Conservation (phyloP, 2,888 invertebrate genomes). For the Isoperla grammatica region DNA sequence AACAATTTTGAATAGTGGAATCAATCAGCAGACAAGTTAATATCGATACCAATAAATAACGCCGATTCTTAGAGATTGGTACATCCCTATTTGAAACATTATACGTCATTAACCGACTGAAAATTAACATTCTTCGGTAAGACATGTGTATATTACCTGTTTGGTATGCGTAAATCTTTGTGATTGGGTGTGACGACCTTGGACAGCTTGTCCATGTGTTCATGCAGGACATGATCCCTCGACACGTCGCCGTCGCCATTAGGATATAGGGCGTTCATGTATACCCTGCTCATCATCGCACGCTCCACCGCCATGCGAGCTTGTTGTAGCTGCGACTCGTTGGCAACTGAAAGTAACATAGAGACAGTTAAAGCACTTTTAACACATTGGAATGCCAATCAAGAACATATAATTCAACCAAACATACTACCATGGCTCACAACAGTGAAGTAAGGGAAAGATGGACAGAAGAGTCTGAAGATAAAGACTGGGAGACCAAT, state of each 20-base stretch:
- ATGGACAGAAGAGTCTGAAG: conserved; percentile 13
- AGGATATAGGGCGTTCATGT: conserved; percentile 90
- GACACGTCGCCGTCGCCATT: conserved; percentile 94
- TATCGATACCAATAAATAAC: too few relatives aligned
- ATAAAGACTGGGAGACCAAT: background rate
- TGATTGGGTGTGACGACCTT: conserved; percentile 70
- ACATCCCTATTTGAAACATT: too few relatives aligned
- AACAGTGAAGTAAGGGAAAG: background rate
- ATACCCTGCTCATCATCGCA: conserved; percentile 85
- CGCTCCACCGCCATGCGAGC: conserved; percentile 82
- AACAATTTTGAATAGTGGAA: too few relatives aligned
- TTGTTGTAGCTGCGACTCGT: conserved; percentile 62
- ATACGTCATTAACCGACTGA: too few relatives aligned
- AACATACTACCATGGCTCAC: too few relatives aligned
- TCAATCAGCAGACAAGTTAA: too few relatives aligned
- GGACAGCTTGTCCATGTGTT: conserved; percentile 81
- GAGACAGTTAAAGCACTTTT: too few relatives aligned
- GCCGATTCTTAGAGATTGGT: too few relatives aligned
- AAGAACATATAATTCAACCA: too few relatives aligned
- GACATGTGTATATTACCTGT: conserved; percentile 46
- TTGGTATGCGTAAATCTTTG: conserved; percentile 74
- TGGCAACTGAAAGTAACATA: conserved; percentile 53
- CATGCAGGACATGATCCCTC: conserved; percentile 80
- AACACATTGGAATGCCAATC: too few relatives aligned
- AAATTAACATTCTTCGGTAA: too few relatives aligned